These are phyloP conservation scores for Otus sunia DNA, from an alignment of 2,113 vertebrate species.

Conservation along the genomic window DNA sequence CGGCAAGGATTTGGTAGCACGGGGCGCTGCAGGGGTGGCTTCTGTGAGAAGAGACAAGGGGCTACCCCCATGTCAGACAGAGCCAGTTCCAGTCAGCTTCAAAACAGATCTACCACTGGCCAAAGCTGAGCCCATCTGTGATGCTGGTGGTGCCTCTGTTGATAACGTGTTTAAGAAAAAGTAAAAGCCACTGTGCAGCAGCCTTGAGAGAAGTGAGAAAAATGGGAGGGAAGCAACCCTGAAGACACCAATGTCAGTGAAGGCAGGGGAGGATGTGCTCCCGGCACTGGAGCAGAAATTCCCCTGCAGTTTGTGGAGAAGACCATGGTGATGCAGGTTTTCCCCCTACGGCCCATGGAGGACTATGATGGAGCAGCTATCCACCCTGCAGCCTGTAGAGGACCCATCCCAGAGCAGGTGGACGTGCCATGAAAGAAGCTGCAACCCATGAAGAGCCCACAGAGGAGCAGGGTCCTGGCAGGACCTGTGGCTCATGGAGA, in stretches of 20 bases:
- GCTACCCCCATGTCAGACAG: neutral
- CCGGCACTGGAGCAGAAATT: neutral
- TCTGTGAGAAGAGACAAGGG: neutral
- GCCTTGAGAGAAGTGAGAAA: neutral
- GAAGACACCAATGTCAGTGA: neutral
- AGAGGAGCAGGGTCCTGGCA: neutral
- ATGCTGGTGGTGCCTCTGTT: neutral
- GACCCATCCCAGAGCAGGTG: neutral
- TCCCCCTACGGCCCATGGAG: neutral
- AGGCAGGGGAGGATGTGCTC: neutral
- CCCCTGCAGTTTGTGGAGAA: neutral
- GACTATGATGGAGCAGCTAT: fast-evolving
- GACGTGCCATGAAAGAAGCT: neutral
- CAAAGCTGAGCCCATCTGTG: neutral
- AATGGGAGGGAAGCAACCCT: fast-evolving
- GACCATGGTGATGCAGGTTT: fast-evolving
- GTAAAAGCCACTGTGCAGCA: neutral
- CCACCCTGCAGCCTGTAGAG: neutral
- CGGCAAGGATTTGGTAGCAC: neutral
- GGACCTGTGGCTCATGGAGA: neutral
- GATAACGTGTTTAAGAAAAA: neutral
- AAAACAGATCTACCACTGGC: neutral
- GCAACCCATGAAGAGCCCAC: neutral
- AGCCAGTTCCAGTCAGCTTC: neutral
- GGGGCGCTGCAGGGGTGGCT: neutral